Conservation (phyloP, 2,888 invertebrate genomes). For the Cryptocephalus moraei region DNA sequence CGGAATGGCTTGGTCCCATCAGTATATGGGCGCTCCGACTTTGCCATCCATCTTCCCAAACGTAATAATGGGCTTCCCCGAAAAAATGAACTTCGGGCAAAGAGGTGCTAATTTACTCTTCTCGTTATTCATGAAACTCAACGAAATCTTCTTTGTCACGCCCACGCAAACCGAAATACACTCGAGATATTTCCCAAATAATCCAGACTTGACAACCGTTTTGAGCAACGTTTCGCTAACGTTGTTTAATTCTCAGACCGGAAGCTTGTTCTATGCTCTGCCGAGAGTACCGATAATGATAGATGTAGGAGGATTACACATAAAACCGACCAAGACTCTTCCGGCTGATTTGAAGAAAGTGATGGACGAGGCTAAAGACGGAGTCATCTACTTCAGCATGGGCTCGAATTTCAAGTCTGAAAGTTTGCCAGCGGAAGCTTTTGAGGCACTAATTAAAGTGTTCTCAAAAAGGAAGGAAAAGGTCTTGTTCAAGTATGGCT, state of each 20-base stretch:
- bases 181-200: slow-evolving; percentile 12
- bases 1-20: slow-evolving; percentile 37
- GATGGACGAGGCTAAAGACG: slow-evolving; percentile 18
- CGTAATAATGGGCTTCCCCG: slow-evolving; percentile 32
- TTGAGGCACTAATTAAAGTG: slow-evolving; percentile 43
- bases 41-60: slow-evolving; percentile 42
- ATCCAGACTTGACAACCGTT: slow-evolving; percentile 18
- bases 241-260: slow-evolving; percentile 37
- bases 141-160: neutral
- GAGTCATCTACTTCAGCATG: slow-evolving; percentile 39
- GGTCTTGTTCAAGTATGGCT: slow-evolving; percentile 63
- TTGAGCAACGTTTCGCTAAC: slow-evolving; percentile 23
- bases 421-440: slow-evolving; percentile 43
- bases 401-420: slow-evolving; percentile 48
- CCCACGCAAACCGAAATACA: slow-evolving; percentile 8
- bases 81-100: neutral
- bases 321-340: slow-evolving; percentile 22
- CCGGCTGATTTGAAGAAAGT: slow-evolving; percentile 18
- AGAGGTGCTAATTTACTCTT: neutral
- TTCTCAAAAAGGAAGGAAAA: slow-evolving; percentile 50
- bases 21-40: slow-evolving; percentile 39
- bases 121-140: neutral
- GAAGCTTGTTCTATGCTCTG: slow-evolving; percentile 32
- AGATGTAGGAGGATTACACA: slow-evolving; percentile 47
- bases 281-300: slow-evolving; percentile 46